Conservation (phyloP, 2,797 vertebrate genomes). For the Emys orbicularis region DNA sequence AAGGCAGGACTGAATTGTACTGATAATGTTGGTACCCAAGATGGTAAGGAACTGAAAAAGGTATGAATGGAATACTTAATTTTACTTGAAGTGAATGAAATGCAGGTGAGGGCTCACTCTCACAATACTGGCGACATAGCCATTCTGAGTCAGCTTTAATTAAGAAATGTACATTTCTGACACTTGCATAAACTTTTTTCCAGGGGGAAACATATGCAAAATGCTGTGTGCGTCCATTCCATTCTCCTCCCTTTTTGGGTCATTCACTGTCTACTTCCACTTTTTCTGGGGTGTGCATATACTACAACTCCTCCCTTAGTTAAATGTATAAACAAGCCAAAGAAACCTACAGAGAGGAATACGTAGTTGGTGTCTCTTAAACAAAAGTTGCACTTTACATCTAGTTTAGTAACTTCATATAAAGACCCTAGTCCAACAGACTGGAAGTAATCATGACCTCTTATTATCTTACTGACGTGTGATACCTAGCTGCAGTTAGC, state of each 20-base stretch:
- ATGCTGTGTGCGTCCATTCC: background rate
- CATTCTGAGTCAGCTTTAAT: background rate
- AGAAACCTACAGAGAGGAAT: background rate
- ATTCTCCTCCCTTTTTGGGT: background rate
- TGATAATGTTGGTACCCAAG: background rate
- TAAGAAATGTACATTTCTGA: background rate
- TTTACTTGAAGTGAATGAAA: background rate
- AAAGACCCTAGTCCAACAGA: background rate
- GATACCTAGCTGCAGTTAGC: background rate
- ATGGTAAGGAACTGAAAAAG: background rate
- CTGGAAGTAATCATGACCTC: background rate
- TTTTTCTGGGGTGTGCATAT: background rate
- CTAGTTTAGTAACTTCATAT: background rate
- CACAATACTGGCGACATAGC: background rate
- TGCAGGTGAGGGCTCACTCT: background rate
- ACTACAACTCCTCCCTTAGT: background rate
- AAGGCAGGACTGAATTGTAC: background rate
- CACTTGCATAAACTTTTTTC: background rate
- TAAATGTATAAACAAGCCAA: background rate
- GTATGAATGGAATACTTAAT: conserved; percentile 17
- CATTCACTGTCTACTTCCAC: background rate
- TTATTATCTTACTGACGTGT: background rate
- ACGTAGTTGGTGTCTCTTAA: background rate
- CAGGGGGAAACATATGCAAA: background rate
- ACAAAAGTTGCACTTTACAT: background rate